Conservation (phyloP, 2,113 vertebrate species). For the Plecturocebus donacophilus region DNA sequence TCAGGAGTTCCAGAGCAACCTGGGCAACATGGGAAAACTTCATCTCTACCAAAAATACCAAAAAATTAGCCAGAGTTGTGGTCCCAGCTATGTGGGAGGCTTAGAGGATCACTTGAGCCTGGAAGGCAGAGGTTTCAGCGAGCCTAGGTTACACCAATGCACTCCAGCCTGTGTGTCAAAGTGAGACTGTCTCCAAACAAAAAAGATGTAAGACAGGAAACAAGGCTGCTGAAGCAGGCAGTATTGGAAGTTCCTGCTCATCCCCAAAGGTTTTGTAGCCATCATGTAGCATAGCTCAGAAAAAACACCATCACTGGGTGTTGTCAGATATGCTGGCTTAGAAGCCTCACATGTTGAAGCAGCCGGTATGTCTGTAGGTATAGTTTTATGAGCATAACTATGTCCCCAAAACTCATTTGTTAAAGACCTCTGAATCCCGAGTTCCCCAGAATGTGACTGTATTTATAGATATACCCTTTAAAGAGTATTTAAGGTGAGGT, state of each 20-base stretch:
- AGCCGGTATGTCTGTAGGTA: background rate
- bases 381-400: background rate
- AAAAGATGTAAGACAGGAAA: background rate
- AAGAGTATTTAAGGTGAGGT: background rate
- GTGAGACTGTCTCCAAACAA: too few relatives aligned
- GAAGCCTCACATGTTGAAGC: background rate
- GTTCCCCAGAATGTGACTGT: background rate
- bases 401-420: background rate
- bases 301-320: background rate
- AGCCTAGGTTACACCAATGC: too few relatives aligned
- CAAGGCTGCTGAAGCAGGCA: background rate
- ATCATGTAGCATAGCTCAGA: rapidly evolving
- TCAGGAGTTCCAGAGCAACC: too few relatives aligned
- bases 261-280: too few relatives aligned
- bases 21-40: too few relatives aligned
- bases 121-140: too few relatives aligned
- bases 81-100: too few relatives aligned
- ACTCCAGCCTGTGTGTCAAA: too few relatives aligned
- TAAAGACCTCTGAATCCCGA: background rate
- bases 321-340: background rate
- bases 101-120: too few relatives aligned
- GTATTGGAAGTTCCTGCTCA: background rate
- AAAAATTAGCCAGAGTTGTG: too few relatives aligned
- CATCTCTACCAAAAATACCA: too few relatives aligned
- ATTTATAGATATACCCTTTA: background rate